These are phyloP conservation scores for Eupeodes luniger DNA, from an alignment of 2,888 invertebrate species.

Conservation along the genomic window DNA sequence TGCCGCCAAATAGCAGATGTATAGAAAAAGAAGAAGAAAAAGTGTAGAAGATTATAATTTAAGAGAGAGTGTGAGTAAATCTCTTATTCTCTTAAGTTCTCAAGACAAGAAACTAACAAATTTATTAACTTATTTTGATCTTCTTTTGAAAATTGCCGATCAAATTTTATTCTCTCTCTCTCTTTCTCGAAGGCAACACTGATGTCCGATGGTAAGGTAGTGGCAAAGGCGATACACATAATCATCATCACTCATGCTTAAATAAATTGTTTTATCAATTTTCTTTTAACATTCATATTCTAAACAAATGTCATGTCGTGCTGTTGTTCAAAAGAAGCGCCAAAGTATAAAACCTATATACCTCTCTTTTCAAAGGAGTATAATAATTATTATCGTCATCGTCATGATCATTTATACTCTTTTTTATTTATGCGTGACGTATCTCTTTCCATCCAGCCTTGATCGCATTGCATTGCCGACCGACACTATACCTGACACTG, in stretches of 20 bases:
- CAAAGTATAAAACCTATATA: conserved; percentile 16
- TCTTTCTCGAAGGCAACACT: too few relatives aligned
- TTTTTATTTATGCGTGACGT: conserved; percentile 40
- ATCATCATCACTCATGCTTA: conserved; percentile 30
- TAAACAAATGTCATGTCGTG: conserved; percentile 57
- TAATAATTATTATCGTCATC: neutral
- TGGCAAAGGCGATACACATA: neutral
- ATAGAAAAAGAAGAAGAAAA: neutral
- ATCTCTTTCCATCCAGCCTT: conserved; percentile 41
- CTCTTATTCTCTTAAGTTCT: conserved; percentile 50
- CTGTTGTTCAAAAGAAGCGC: conserved; percentile 57
- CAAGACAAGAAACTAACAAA: neutral
- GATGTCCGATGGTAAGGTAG: too few relatives aligned
- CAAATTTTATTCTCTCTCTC: conserved; percentile 15
- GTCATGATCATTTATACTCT: conserved; percentile 24
- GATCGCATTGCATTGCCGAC: conserved; percentile 39
- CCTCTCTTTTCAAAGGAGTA: conserved; percentile 3
- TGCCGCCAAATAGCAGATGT: conserved; percentile 57
- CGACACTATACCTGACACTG: neutral
- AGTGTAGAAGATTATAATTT: conserved; percentile 21
- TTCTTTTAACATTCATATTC: conserved; percentile 64
- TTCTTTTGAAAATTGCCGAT: conserved; percentile 27
- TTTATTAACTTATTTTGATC: conserved; percentile 2
- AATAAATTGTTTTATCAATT: conserved; percentile 54
- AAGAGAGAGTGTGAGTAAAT: conserved; percentile 40